Base-by-base conservation (phyloP, 2,113 vertebrate species). In the Malurus alboscapulatus region DNA sequence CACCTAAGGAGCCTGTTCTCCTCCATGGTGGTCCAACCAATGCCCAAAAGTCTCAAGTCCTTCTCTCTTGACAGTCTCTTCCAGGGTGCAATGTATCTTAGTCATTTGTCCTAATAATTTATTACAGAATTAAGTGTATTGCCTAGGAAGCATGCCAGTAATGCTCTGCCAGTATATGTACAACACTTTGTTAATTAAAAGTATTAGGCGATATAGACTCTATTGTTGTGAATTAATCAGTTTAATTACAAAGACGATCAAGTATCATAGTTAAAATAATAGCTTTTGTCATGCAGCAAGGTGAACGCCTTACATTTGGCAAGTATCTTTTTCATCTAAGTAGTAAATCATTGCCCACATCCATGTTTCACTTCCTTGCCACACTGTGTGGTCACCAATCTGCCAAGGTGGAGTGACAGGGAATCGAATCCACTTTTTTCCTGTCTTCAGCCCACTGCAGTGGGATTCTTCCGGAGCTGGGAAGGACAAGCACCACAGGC, bases 121-220 rank as follows among this genome's bases (percentile, higher is more conserved):
- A 97, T 98, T 83, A 94, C 88, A 53, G 94, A 96, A 97, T 97
- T 97, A 97, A 98, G 95, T 97, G 91, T 97, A 98, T 98, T 97
- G 97, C 97, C 94, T 54, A 36, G 55, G 91, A 95, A 95, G 83
- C 59, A 32, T 61, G 96, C 97, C 96, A 94, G 96, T 95, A 93
- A 97, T 74, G 92, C 85, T 95, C 76, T 36, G 88, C 94, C 96
- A 80, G 90, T 40, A 11, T 86, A 74, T 91, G 75, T 87, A 89
- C 80, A 83, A 97, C 96, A 96, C 88, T 97, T 94, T 94, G 96
- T 97, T 97, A 97, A 98, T 98, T 98, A 97, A 98, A 97, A 96
- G 95, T 93, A 96, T 96, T 95, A 96, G 94, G 94, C 96, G 71
- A 93, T 84, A 92, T 93, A 85, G 95, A 86, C 94, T 94, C 88